Evolutionary conservation across 2,797 vertebrate species (phyloP).

Genomic region (Arremon aurantiirostris): DNA sequence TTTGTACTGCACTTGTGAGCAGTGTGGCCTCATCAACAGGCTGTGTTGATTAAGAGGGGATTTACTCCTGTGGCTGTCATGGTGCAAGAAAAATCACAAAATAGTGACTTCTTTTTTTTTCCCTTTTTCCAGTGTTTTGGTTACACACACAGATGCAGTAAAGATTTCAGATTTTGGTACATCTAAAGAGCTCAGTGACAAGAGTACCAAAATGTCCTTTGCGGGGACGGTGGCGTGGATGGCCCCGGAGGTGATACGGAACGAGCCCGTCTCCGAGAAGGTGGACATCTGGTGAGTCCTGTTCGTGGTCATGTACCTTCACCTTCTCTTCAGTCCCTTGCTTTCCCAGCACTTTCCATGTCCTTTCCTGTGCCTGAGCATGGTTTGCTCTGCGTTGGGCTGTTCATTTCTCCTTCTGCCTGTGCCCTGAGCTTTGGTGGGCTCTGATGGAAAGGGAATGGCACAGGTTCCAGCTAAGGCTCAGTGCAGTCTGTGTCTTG

Average conservation of each 20-base stretch:
- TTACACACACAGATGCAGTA: slow-evolving; percentile 92
- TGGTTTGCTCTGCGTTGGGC: neutral
- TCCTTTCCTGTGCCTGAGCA: neutral
- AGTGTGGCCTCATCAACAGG: neutral
- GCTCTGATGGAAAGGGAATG: neutral
- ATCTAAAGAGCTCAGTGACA: slow-evolving; percentile 97
- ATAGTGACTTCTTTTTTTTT: neutral
- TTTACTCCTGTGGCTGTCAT: neutral
- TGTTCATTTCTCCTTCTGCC: neutral
- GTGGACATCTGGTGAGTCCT: slow-evolving; percentile 95
- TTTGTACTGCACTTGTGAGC: neutral
- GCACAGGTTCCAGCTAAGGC: neutral
- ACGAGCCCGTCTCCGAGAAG: slow-evolving; percentile 97
- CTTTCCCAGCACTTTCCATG: neutral
- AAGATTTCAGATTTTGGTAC: slow-evolving; percentile 99
- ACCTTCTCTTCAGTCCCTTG: neutral
- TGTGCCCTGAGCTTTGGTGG: neutral
- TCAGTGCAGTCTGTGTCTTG: neutral
- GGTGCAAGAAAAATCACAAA: neutral
- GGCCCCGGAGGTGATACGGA: slow-evolving; percentile 97
- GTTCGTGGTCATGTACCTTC: neutral
- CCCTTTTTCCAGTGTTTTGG: slow-evolving; percentile 84
- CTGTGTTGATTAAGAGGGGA: neutral
- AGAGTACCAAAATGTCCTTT: slow-evolving; percentile 99
- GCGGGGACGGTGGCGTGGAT: slow-evolving; percentile 98